Evolutionary conservation across 1,140 invertebrate species (phyloP), one percentile per base, ranked within the genome.

Genomic region (Tachypleus tridentatus): DNA sequence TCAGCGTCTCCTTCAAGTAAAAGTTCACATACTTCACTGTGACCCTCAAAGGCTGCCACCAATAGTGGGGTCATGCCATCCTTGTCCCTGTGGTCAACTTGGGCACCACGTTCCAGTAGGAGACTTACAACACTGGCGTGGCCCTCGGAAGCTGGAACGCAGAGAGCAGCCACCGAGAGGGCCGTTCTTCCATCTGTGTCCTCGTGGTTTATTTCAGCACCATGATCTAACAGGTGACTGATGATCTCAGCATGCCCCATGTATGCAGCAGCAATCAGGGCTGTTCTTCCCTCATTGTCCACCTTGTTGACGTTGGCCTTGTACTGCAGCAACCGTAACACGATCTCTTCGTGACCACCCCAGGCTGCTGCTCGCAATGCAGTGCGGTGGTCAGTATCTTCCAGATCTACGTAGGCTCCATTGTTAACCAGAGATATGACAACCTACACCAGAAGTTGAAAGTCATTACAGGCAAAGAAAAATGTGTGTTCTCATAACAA

Each of bases 31-130:
- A 93, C 87, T 64, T 71, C 63, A 62, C 83, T 84, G 73, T 94
- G 89, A 3, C 93, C 93, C 77, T 97, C 93, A 72, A 97, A 96
- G 1, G 93, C 90, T 6, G 93, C 93, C 3, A 97, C 92, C 57
- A 97, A 79, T 7, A 98, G 77, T 3, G 93, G 91, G 4, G 93
- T 95, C 81, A 94, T 93, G 0, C 89, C 88, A 73, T 97, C 93
- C 65, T 91, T 87, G 74, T 96, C 93, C 68, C 90, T 85, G 66
- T 91, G 87, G 76, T 92, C 86, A 3, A 94, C 91, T 61, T 85
- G 84, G 0, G 92, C 93, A n/a, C 87, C 88, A 64, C 85, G 79
- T 73, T 94, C 90, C 49, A 95, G 71, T 4, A 98, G 76, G 72
- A 91, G 81, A 69, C 82, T 82, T 4, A 87, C 86, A 29, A 87